Evolutionary conservation across 2,888 invertebrate species (phyloP).

Genomic region (Conchocele bisecta): DNA sequence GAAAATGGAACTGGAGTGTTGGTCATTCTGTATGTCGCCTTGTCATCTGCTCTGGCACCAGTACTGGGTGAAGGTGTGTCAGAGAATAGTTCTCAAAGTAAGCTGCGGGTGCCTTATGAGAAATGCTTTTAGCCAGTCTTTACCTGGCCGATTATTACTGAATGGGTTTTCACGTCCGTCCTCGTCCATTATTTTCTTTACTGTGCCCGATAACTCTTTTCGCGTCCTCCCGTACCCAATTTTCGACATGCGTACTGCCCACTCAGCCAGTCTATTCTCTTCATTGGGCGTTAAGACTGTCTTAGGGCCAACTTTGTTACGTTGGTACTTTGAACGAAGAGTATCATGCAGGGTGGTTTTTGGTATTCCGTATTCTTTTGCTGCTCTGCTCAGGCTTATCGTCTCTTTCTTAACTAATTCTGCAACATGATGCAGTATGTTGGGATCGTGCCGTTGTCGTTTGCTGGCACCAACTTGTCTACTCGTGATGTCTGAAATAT

Average conservation of each 20-base stretch:
- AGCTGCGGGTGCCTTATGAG: slow-evolving; percentile 18
- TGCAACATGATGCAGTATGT: slow-evolving; percentile 15
- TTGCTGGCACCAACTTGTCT: slow-evolving; percentile 19
- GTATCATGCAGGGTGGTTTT: slow-evolving; percentile 20
- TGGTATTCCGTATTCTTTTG: too few species aligned
- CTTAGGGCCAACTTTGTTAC: not conserved
- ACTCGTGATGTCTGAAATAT: slow-evolving; percentile 13
- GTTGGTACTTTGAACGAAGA: too few species aligned
- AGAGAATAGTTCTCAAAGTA: slow-evolving; percentile 10
- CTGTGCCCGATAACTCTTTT: too few species aligned
- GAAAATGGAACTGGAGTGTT: too few species aligned
- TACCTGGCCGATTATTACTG: too few species aligned
- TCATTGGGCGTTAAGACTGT: slow-evolving; percentile 1
- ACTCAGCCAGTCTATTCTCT: slow-evolving; percentile 15
- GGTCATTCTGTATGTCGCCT: too few species aligned
- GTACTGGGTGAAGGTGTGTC: too few species aligned
- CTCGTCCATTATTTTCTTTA: too few species aligned
- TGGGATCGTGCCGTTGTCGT: not conserved
- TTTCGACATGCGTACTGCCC: too few species aligned
- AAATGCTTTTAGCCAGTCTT: slow-evolving; percentile 17
- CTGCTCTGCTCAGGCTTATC: too few species aligned
- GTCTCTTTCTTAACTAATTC: not conserved
- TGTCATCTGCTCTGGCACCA: too few species aligned
- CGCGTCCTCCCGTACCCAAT: slow-evolving; percentile 28
- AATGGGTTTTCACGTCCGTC: too few species aligned